Evolutionary conservation across 2,888 invertebrate genomes (phyloP).

Genomic region (Seira ritae): DNA sequence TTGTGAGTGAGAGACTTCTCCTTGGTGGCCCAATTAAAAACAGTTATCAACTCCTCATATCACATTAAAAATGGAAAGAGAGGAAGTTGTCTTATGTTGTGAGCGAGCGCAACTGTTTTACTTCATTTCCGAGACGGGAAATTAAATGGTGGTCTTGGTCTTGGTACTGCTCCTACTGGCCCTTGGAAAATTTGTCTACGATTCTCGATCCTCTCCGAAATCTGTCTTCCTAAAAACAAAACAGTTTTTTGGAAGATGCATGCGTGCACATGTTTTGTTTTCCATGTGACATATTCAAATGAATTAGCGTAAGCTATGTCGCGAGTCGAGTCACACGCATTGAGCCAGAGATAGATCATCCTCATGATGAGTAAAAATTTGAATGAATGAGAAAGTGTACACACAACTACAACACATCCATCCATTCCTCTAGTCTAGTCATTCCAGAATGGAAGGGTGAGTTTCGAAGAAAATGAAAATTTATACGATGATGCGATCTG

Average conservation of each 20-base stretch:
- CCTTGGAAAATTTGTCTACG: too few species aligned
- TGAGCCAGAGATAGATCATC: too few species aligned
- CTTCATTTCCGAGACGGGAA: background rate
- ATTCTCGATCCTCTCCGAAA: too few species aligned
- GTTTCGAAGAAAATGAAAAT: conserved; percentile 37
- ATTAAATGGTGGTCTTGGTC: too few species aligned
- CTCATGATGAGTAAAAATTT: background rate
- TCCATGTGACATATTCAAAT: conserved; percentile 2
- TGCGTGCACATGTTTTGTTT: conserved; percentile 11
- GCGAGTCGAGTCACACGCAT: too few species aligned
- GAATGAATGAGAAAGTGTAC: background rate
- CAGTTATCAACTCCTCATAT: conserved; percentile 46
- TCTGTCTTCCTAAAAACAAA: too few species aligned
- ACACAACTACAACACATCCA: background rate
- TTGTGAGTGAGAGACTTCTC: background rate
- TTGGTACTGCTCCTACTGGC: too few species aligned
- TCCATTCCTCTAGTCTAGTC: background rate
- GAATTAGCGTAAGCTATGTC: background rate
- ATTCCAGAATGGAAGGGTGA: background rate
- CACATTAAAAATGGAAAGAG: conserved; percentile 45
- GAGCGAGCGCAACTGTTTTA: background rate
- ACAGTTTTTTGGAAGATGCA: background rate
- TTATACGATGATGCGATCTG: conserved; percentile 49
- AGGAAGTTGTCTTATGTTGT: conserved; percentile 21
- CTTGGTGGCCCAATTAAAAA: conserved; percentile 58